A percentile compares a stretch with the other conserved stretches of the same genome.
These are phyloP conservation scores for Melanotus villosus DNA, from an alignment of 2,888 invertebrate genomes.

Conservation along the genomic window DNA sequence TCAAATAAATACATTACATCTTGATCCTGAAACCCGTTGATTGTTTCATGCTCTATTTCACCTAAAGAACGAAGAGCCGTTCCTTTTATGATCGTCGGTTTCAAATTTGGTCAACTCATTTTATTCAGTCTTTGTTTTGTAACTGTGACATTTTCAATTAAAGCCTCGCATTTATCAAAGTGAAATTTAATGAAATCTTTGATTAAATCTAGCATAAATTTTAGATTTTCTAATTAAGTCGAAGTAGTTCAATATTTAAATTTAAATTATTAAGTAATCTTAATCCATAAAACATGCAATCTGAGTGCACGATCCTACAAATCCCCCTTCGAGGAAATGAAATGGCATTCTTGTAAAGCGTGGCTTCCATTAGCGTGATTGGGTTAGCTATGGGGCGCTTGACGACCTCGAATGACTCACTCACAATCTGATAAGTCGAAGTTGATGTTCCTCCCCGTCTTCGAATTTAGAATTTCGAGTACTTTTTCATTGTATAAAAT, in stretches of 20 bases:
- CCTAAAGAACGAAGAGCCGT: slow-evolving; percentile 6
- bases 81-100: slow-evolving; percentile 9
- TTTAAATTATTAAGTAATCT: background rate
- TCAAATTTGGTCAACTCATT: slow-evolving; percentile 14
- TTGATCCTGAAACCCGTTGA: background rate
- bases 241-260: background rate
- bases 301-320: slow-evolving; percentile 28
- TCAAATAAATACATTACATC: slow-evolving; percentile 9
- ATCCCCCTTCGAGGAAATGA: slow-evolving; percentile 53
- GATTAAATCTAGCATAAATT: too few relatives aligned
- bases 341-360: slow-evolving; percentile 56
- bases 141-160: too few relatives aligned
- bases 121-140: background rate
- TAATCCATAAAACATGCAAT: slow-evolving; percentile 40
- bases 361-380: slow-evolving; percentile 59
- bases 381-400: slow-evolving; percentile 46
- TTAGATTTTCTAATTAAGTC: too few relatives aligned
- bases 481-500: too few relatives aligned
- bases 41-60: slow-evolving; percentile 24
- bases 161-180: too few relatives aligned
- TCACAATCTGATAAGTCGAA: slow-evolving; percentile 35
- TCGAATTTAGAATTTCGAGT: too few relatives aligned
- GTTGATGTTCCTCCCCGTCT: background rate
- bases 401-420: slow-evolving; percentile 32
- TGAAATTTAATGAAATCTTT: too few relatives aligned